Base-by-base conservation (phyloP, 1,140 invertebrate genomes). In the Tachypleus tridentatus region DNA sequence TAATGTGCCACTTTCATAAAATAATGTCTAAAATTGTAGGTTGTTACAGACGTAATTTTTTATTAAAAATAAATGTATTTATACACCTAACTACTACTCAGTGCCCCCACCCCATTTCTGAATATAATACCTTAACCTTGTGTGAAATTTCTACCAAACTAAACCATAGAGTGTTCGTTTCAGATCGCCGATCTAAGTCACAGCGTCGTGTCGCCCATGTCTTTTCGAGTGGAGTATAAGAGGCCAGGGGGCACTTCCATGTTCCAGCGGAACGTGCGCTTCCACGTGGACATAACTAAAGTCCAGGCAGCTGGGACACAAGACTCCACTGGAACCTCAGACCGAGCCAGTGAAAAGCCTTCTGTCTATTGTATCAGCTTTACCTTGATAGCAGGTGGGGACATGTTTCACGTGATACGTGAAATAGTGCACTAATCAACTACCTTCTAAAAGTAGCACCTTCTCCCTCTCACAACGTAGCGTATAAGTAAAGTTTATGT, bases 101-200 rank as follows among this genome's bases (percentile, higher is more conserved):
- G 29, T 29, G 29, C 29, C 29, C 29, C 29, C 29, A 29, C 29
- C 29, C 29, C 29, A 29, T 29, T 29, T 29, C 29, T 29, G 29
- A 29, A 29, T 29, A 29, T 29, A 29, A 29, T 29, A 29, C 29
- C 29, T 29, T 29, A 29, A 29, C 29, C 29, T 29, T 29, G 29
- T 29, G 29, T 29, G 29, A 29, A 29, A 29, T 29, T 0, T 29
- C 29, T 29, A 29, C 29, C 29, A 29, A 29, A 29, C 2, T 29
- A 29, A 29, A 29, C 29, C 29, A 29, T 29, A 29, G 29, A 29
- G 29, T 29, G 29, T 29, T 29, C 0, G 29, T 29, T 29, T 29
- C 78, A 97, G 93, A 97, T 98, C 83, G 88, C 94, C 10, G 97
- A 99, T 78, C 77, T 99, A 72, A 96, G 92, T 71, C 97, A 99